Base-by-base conservation (phyloP, 2,888 invertebrate genomes). In the Andrena flavipes region DNA sequence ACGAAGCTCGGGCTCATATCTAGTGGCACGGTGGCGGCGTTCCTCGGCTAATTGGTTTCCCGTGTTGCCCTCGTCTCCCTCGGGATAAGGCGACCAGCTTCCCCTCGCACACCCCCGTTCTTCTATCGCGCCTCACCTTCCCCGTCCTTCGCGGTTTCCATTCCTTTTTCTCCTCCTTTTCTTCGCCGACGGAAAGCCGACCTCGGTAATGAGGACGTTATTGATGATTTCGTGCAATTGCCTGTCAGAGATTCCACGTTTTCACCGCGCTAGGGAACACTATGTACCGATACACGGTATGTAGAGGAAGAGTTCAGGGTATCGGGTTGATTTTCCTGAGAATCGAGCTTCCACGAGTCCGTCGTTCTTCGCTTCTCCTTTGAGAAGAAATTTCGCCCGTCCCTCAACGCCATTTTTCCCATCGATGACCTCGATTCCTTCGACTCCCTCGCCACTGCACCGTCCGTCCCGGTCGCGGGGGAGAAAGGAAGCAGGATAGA, bases 31-130 rank as follows among this genome's bases (percentile, higher is more conserved):
- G 88, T 90, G 90, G 90, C 88, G 88, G 87, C 90, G 89, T 91
- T 91, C 91, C 87, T 88, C 87, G 88, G 91, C 93, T 94, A 94
- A 94, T 94, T 94, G 94, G 92, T 94, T 94, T 94, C 93, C 93
- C 93, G 91, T 94, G 93, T 94, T 91, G 89, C 87, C 64, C 78
- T 88, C 87, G 87, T 84, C 92, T 92, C 92, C 91, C 92, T 84
- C 82, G 91, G 93, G 93, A 93, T 92, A 92, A 93, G 91, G 63
- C 84, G 86, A 69, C 84, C 76, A 80, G 76, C 62, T 69, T 35
- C 23, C 54, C 48, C 73, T 80, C 84, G 72, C 78, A 74, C 65
- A 64, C 33, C 69, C 68, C 59, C n/a, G 48, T 60, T 77, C 60
- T 64, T 78, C 75, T 49, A 76, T 65, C 26, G 62, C 56, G 69